These are phyloP conservation scores for Creontiades dilutus DNA, from an alignment of 2,888 invertebrate species.

Conservation along the genomic window DNA sequence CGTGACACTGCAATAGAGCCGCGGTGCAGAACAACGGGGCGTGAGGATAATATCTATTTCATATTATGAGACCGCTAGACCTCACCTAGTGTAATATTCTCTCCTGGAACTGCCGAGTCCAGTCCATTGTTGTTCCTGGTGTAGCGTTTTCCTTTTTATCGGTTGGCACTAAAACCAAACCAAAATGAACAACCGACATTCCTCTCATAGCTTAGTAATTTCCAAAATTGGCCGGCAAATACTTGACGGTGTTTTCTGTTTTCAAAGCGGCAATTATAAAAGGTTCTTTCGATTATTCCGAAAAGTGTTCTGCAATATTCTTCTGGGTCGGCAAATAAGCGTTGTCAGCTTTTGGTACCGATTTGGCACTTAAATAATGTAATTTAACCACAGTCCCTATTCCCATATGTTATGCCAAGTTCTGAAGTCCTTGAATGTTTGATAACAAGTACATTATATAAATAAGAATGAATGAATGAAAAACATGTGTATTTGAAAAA, in stretches of 20 bases:
- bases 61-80: not conserved
- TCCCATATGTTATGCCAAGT: too few species aligned
- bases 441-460: too few species aligned
- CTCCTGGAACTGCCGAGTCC: slow-evolving; percentile 20
- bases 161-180: not conserved
- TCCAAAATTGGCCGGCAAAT: not conserved
- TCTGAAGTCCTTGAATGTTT: too few species aligned
- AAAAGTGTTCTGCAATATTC: not conserved
- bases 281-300: not conserved
- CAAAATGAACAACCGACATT: not conserved
- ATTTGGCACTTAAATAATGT: too few species aligned
- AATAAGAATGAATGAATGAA: too few species aligned
- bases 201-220: not conserved
- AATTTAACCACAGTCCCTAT: too few species aligned
- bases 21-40: not conserved
- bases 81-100: slow-evolving; percentile 6
- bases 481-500: too few species aligned
- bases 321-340: too few species aligned
- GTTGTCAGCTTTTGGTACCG: too few species aligned
- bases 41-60: not conserved
- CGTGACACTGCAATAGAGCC: not conserved
- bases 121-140: not conserved
- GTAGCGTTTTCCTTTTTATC: not conserved
- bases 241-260: not conserved
- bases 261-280: not conserved